phyloP scores from a whole-genome alignment of 30 jellyfish, hydroid and myxozoan genomes.

The Pseudorhiza aurosa region DNA sequence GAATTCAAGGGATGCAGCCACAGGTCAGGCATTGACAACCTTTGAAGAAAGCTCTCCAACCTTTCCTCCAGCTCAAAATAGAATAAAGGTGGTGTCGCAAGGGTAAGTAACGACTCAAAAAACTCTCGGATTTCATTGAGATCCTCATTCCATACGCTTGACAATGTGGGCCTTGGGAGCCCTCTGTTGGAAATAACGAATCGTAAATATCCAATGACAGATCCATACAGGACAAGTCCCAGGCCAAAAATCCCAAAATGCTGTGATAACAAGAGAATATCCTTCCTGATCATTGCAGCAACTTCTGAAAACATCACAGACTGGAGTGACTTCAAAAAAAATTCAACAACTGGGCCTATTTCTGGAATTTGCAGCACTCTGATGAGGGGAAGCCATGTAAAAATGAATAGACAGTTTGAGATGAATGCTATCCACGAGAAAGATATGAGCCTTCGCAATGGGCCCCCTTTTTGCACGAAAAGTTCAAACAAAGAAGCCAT shows the following conservation, averaged over 20 bases:
- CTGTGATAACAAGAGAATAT: slow-evolving; percentile 71
- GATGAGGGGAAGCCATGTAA: slow-evolving; percentile 84
- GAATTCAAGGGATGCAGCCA: slow-evolving; percentile 91
- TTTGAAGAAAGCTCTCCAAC: slow-evolving; percentile 73
- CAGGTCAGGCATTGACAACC: slow-evolving; percentile 80
- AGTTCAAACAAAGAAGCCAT: slow-evolving; percentile 89
- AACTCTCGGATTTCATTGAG: slow-evolving; percentile 69
- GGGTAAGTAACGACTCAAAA: slow-evolving; percentile 49
- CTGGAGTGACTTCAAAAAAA: slow-evolving; percentile 70
- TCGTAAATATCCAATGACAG: slow-evolving; percentile 70
- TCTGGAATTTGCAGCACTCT: slow-evolving; percentile 80
- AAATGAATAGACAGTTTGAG: slow-evolving; percentile 71
- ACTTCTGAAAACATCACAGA: slow-evolving; percentile 85
- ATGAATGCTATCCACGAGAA: slow-evolving; percentile 74
- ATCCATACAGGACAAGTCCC: slow-evolving; percentile 84
- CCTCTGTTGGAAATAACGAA: slow-evolving; percentile 59
- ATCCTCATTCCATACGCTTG: slow-evolving; percentile 66
- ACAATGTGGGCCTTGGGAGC: slow-evolving; percentile 40
- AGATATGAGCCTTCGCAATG: slow-evolving; percentile 75
- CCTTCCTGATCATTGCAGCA: slow-evolving; percentile 90
- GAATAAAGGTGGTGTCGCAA: slow-evolving; percentile 73
- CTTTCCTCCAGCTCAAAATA: slow-evolving; percentile 80
- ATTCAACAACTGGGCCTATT: slow-evolving; percentile 72
- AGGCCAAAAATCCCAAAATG: slow-evolving; percentile 68
- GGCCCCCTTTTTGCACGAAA: slow-evolving; percentile 94